phyloP scores from a whole-genome alignment of 2,113 vertebrate genomes.

The Zapornia atra region DNA sequence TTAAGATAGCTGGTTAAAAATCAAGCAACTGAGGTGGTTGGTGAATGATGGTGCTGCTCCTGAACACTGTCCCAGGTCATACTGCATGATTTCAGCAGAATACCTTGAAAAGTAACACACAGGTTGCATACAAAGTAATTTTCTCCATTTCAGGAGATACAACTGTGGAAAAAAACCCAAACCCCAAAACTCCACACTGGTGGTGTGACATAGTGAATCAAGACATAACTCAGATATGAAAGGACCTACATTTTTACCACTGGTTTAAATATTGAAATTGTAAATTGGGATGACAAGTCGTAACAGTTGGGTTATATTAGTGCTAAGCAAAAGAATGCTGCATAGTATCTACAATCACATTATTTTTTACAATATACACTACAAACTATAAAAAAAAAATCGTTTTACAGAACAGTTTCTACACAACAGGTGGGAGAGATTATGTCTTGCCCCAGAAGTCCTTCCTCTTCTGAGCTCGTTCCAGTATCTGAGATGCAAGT shows the following conservation, averaged over 20 bases:
- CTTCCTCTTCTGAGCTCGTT: conserved; percentile 84
- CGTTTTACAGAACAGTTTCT: background rate
- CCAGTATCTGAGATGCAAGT: conserved; percentile 81
- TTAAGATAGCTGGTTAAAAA: background rate
- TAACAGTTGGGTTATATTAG: background rate
- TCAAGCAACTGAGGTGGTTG: background rate
- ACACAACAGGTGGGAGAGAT: background rate
- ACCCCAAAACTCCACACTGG: background rate
- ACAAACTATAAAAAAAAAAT: background rate
- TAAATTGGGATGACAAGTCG: background rate
- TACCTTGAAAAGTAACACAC: background rate
- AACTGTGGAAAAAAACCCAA: background rate
- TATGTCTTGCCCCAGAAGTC: conserved; percentile 85
- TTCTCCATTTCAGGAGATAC: background rate
- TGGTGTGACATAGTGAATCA: background rate
- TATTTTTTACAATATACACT: background rate
- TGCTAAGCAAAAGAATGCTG: background rate
- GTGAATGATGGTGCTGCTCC: background rate
- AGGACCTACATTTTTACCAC: background rate
- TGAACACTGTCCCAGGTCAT: background rate
- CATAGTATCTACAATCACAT: background rate
- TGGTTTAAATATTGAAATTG: background rate
- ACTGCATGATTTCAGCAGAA: background rate
- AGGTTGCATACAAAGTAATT: background rate
- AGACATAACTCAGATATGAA: background rate